Base-by-base conservation (phyloP, 2,797 vertebrate species). In the Myripristis murdjan region DNA sequence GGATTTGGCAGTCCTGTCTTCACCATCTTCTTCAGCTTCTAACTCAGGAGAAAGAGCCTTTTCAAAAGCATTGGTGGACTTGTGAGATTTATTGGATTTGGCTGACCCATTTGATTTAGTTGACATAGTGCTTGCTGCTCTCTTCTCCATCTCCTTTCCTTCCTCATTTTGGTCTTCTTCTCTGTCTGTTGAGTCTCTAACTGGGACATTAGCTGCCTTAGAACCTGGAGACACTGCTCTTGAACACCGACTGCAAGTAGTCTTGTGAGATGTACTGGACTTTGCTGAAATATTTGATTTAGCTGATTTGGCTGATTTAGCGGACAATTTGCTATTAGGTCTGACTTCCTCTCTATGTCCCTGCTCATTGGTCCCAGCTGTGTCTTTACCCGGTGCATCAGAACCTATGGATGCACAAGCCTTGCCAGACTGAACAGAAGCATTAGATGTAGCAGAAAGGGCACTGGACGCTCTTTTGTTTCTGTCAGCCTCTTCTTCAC, bases 91-190 rank as follows among this genome's bases (percentile, higher is more conserved):
- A 18, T 74, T 46, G 9, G 90, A 92, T 75, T 75, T 89, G 59
- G 65, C 71, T 51, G 91, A 89, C 48, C 75, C 43, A 68, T 76
- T 65, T 39, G 92, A 89, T 63, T 83, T 89, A 20, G 68, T 71
- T 69, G 92, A 93, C 56, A 83, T 66, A 24, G 63, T 70, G 75
- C 87, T 94, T 3, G 8, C 66, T 35, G 82, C 59, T 75, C 83
- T 84, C 31, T 83, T 80, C 43, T 87, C 81, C 35, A 14, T 66
- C 14, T 86, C 78, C 31, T 2, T 33, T 74, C 5, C 75, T 61
- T 68, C 73, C 16, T 28, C 63, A 5, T 60, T 54, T 46, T 52
- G 20, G 47, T 49, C 60, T 73, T 75, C 57, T 10, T 22, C n/a
- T 14, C 37, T 14, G n/a, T 22, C 66, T 10, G 16, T 41, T 52